Conservation (phyloP, 2,113 vertebrate genomes). For the Passerina amoena region DNA sequence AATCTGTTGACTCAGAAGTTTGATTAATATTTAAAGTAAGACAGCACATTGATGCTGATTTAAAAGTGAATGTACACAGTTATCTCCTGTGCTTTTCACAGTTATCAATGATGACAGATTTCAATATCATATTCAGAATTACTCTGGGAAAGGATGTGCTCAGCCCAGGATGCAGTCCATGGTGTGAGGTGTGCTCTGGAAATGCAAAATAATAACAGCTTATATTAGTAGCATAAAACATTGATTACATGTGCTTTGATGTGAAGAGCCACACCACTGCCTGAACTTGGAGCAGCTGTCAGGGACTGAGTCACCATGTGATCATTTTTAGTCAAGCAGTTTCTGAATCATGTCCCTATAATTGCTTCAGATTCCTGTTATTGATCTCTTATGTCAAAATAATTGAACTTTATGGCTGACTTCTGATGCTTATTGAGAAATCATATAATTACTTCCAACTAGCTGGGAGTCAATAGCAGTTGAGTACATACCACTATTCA, state of each 20-base stretch:
- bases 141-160: not conserved
- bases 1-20: slow-evolving; percentile 3
- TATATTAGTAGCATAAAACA: not conserved
- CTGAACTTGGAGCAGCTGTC: not conserved
- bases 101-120: not conserved
- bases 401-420: slow-evolving; percentile 52
- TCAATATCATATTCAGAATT: not conserved
- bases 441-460: slow-evolving; percentile 52
- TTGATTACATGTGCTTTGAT: not conserved
- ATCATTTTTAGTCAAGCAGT: not conserved
- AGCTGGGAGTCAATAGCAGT: slow-evolving; percentile 1
- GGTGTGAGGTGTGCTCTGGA: not conserved
- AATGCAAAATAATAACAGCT: not conserved
- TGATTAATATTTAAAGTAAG: slow-evolving; percentile 28
- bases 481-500: not conserved
- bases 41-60: not conserved
- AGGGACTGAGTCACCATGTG: not conserved
- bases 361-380: slow-evolving; percentile 50
- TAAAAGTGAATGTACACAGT: not conserved
- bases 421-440: slow-evolving; percentile 59
- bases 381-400: slow-evolving; percentile 59
- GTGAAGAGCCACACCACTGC: not conserved
- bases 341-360: slow-evolving; percentile 24
- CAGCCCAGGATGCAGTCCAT: not conserved
- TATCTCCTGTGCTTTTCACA: not conserved